Evolutionary conservation across 2,888 invertebrate genomes (phyloP).

Genomic region (Epirrita christyi): DNA sequence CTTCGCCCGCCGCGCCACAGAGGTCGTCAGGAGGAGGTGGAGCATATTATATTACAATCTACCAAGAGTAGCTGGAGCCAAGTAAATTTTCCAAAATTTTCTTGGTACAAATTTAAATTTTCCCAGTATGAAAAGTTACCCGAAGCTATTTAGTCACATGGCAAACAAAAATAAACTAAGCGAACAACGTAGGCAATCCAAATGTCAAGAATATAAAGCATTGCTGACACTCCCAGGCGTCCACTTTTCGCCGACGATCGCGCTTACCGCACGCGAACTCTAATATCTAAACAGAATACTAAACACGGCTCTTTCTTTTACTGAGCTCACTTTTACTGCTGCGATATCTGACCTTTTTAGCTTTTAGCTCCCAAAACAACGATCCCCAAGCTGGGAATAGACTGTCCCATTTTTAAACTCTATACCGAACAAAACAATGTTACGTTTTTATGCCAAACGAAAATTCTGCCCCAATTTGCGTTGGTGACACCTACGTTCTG

Average conservation of each 20-base stretch:
- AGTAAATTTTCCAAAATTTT: too few relatives aligned
- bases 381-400: conserved; percentile 38
- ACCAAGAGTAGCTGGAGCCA: too few relatives aligned
- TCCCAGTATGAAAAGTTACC: conserved; percentile 1
- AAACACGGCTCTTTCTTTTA: conserved; percentile 33
- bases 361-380: conserved; percentile 35
- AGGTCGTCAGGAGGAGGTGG: too few relatives aligned
- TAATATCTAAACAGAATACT: conserved; percentile 38
- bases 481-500: conserved; percentile 5
- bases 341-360: conserved; percentile 40
- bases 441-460: conserved; percentile 49
- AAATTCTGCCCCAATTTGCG: conserved; percentile 52
- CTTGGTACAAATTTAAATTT: background rate
- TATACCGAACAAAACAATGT: conserved; percentile 51
- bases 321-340: conserved; percentile 34
- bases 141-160: conserved; percentile 17
- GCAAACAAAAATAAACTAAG: conserved; percentile 25
- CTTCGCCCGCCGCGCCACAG: too few relatives aligned
- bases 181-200: conserved; percentile 31
- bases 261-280: conserved; percentile 34
- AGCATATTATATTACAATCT: too few relatives aligned
- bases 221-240: conserved; percentile 36
- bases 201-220: conserved; percentile 39
- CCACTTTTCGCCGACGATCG: conserved; percentile 30
- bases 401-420: conserved; percentile 41